Conservation (phyloP, 2,113 vertebrate genomes). For the Zosterops pallidus region DNA sequence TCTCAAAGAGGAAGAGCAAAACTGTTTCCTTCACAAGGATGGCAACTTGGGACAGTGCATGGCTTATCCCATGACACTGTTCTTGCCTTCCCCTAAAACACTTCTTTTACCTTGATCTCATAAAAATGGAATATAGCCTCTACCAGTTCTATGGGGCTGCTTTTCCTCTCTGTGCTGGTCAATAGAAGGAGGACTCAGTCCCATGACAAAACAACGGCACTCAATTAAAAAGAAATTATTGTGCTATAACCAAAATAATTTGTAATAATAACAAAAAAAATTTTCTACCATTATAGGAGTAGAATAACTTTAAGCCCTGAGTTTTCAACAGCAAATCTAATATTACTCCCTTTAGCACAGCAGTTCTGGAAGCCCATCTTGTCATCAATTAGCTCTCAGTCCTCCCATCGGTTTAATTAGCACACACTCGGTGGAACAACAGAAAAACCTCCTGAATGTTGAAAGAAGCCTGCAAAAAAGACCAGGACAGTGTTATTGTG, state of each 20-base stretch:
- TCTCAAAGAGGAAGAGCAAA: background rate
- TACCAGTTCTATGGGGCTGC: background rate
- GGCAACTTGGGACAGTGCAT: fast-evolving
- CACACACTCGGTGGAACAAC: background rate
- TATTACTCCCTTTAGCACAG: background rate
- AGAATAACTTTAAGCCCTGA: background rate
- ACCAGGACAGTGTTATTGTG: background rate
- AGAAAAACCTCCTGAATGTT: background rate
- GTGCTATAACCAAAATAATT: background rate
- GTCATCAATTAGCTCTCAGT: constrained; percentile 26
- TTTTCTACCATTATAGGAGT: background rate
- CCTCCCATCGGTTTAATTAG: constrained; percentile 52
- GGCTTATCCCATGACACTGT: background rate
- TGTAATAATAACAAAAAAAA: background rate
- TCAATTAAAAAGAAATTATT: background rate
- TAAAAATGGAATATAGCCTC: background rate
- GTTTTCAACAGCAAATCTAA: background rate
- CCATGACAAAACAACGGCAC: background rate
- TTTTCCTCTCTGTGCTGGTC: background rate
- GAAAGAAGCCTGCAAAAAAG: background rate
- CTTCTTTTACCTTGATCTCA: background rate
- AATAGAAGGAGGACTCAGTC: background rate
- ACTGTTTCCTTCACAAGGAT: background rate
- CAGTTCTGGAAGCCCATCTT: background rate
- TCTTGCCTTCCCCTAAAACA: background rate